Evolutionary conservation across 2,888 invertebrate species (phyloP), one percentile per base, ranked within the genome.

Genomic region (Timema podura): DNA sequence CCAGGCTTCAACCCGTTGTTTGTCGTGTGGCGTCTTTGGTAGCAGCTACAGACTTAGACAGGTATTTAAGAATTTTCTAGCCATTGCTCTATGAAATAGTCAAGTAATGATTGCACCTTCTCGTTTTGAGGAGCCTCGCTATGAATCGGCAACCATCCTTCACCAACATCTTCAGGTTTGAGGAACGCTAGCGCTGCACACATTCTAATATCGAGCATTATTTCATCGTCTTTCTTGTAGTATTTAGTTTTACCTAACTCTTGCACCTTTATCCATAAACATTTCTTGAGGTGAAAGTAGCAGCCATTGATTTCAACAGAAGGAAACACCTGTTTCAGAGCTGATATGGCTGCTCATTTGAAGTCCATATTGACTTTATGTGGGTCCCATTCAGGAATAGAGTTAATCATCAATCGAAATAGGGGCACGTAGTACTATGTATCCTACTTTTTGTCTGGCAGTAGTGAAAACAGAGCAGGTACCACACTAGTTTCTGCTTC

Each of bases 281-380:
- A 6, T 10, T 30, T 54, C 16, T 11, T 61, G 2, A n/a, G 30
- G 61, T 15, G 15, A 10, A 6, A 61, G 3, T 44, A n/a, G 10
- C 61, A 61, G 9, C 8, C 57, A 57, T 57, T 57, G 44, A 57
- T 57, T 16, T 61, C 61, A 61, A 61, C 15, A 30, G 44, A n/a
- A 6, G 6, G 6, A n/a, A 61, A 15, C 61, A 15, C 6, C 13
- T 61, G 44, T 61, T 5, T 15, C 9, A 15, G 16, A 11, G 16
- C n/a, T 45, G 30, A n/a, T 61, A n/a, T 57, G 57, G 44, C 15
- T 5, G 1, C 5, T 15, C 0, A 15, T 45, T 15, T 45, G 16
- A 61, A 61, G 10, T 5, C 30, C 61, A n/a, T 6, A 6, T 61
- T 61, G 5, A 30, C 13, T 30, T 7, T 7, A 10, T 61, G 44